Percentiles rank a stretch among this genome's conserved stretches.
Evolutionary conservation across 2,113 vertebrate genomes (phyloP).

Genomic region (Poeciliopsis turrubarensis): DNA sequence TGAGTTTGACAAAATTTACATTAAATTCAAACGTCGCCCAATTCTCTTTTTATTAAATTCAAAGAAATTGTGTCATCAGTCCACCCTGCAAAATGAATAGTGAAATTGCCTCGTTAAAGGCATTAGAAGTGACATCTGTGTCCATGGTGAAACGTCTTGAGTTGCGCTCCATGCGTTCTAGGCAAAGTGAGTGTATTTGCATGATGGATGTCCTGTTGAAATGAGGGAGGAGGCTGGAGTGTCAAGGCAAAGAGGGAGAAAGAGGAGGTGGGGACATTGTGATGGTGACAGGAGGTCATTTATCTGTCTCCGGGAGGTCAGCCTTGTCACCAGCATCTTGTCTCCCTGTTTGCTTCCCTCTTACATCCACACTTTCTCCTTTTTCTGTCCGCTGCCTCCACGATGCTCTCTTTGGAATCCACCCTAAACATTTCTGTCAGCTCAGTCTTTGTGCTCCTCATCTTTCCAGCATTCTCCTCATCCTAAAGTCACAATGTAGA

Average conservation of each 20-base stretch:
- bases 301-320: conserved; percentile 57
- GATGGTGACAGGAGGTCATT: conserved; percentile 63
- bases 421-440: not conserved
- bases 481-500: not conserved
- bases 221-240: conserved; percentile 15
- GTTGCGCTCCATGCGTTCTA: not conserved
- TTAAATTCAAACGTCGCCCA: too few relatives aligned
- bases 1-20: too few relatives aligned
- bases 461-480: not conserved
- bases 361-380: not conserved
- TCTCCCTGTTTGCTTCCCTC: conserved; percentile 11
- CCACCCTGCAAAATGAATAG: too few relatives aligned
- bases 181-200: conserved; percentile 7
- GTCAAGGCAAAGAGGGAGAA: conserved; percentile 24
- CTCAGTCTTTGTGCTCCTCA: not conserved
- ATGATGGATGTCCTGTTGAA: conserved; percentile 66
- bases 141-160: not conserved
- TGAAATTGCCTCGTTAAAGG: too few relatives aligned
- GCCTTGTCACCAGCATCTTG: conserved; percentile 20
- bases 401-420: not conserved
- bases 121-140: too few relatives aligned
- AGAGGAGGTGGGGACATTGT: conserved; percentile 30
- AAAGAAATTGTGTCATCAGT: too few relatives aligned
- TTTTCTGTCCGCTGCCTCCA: not conserved
- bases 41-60: too few relatives aligned